Evolutionary conservation across 2,888 invertebrate genomes (phyloP).

Genomic region (Aradus depressus): DNA sequence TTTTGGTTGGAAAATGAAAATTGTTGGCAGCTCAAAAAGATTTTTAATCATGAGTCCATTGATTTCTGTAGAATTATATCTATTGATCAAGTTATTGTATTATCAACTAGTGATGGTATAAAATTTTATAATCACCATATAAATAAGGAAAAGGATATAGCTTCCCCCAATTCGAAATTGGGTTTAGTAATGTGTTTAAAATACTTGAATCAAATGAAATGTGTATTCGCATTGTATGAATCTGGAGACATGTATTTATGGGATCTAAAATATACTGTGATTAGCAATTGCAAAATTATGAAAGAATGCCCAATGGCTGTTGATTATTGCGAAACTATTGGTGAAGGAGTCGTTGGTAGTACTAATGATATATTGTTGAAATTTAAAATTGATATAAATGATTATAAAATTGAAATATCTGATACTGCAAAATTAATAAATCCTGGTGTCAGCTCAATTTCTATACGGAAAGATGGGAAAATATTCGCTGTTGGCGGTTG

Average conservation of each 20-base stretch:
- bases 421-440: constrained; percentile 55
- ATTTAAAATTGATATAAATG: constrained; percentile 46
- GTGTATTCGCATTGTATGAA: constrained; percentile 60
- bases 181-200: constrained; percentile 58
- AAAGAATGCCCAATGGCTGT: constrained; percentile 58
- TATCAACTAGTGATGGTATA: constrained; percentile 21
- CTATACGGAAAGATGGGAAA: constrained; percentile 56
- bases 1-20: constrained; percentile 47
- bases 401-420: constrained; percentile 35
- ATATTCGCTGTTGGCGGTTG: constrained; percentile 64
- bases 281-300: constrained; percentile 44
- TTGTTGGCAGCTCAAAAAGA: constrained; percentile 41
- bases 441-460: constrained; percentile 57
- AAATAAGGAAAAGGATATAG: constrained; percentile 37
- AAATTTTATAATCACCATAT: constrained; percentile 18
- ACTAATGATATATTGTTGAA: constrained; percentile 51
- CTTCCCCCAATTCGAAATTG: constrained; percentile 39
- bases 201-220: constrained; percentile 41
- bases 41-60: constrained; percentile 48
- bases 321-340: constrained; percentile 54
- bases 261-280: constrained; percentile 52
- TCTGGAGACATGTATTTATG: constrained; percentile 59
- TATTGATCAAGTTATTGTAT: constrained; percentile 18
- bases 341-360: constrained; percentile 56
- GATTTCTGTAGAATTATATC: constrained; percentile 48